These are phyloP conservation scores for Eupithecia vulgata DNA, from an alignment of 2,888 invertebrate species.

Conservation along the genomic window DNA sequence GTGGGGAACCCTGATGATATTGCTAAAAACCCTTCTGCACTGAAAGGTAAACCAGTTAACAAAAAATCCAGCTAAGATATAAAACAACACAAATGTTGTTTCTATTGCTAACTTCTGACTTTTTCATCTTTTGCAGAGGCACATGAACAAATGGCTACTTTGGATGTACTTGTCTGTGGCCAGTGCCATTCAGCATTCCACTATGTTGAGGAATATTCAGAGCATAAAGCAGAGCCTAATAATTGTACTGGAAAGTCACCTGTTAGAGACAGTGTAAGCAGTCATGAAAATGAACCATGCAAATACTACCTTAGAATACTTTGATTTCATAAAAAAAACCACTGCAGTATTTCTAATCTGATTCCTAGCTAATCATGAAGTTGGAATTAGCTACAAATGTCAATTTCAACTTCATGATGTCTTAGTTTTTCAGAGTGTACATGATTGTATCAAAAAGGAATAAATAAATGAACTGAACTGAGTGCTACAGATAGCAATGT, in stretches of 20 bases:
- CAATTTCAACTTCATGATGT: too few species aligned
- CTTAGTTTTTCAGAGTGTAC: too few species aligned
- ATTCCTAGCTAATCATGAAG: too few species aligned
- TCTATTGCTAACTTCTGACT: background rate
- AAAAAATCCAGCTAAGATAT: background rate
- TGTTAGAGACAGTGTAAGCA: conserved; percentile 87
- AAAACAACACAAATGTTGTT: background rate
- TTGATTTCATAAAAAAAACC: background rate
- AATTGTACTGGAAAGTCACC: conserved; percentile 86
- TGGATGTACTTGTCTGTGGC: conserved; percentile 93
- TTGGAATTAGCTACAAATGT: too few species aligned
- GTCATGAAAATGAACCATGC: background rate
- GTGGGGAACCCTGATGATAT: conserved; percentile 85
- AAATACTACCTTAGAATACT: background rate
- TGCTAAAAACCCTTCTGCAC: conserved; percentile 85
- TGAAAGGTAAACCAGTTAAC: conserved; percentile 78
- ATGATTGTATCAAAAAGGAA: too few species aligned
- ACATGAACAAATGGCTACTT: conserved; percentile 89
- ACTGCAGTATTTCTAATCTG: too few species aligned
- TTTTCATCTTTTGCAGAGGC: conserved; percentile 81
- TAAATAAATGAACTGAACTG: too few species aligned
- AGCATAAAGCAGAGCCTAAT: conserved; percentile 85
- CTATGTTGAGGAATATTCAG: conserved; percentile 90
- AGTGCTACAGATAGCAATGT: too few species aligned
- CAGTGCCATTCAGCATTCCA: conserved; percentile 91